Conservation (phyloP, 2,113 vertebrate genomes). For the Corythornis madagascariensis region DNA sequence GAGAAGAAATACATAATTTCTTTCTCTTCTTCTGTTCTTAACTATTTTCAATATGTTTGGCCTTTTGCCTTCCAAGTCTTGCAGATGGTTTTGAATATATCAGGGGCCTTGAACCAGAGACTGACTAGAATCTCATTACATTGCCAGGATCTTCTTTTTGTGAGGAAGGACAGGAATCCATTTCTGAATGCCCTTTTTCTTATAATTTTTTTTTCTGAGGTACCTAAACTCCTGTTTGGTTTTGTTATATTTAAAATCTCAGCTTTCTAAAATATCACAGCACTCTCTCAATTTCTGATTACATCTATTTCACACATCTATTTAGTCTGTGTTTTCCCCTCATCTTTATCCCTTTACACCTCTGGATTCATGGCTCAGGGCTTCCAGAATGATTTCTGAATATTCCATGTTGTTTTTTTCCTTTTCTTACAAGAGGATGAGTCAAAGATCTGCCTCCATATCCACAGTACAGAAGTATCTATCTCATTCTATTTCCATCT, state of each 20-base stretch:
- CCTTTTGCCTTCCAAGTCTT: background rate
- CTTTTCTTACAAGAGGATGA: background rate
- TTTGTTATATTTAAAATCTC: background rate
- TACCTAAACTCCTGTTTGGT: background rate
- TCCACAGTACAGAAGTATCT: background rate
- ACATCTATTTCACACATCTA: background rate
- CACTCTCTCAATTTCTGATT: background rate
- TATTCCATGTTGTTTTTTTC: background rate
- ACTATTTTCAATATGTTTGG: background rate
- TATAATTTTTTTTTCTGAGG: background rate
- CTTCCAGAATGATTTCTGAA: background rate
- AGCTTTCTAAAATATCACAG: background rate
- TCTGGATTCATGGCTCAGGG: background rate
- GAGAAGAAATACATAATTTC: conserved; percentile 3
- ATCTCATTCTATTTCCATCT: conserved; percentile 5
- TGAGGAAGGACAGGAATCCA: background rate
- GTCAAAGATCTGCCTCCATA: conserved; percentile 33
- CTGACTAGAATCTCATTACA: background rate
- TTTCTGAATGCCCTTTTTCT: background rate
- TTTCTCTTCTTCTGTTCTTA: background rate
- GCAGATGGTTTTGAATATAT: background rate
- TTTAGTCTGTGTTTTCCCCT: background rate
- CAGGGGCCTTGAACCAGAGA: background rate
- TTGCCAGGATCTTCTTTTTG: background rate
- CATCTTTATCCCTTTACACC: background rate